phyloP scores from a whole-genome alignment of 2,113 vertebrate genomes.

The Ginglymostoma cirratum region DNA sequence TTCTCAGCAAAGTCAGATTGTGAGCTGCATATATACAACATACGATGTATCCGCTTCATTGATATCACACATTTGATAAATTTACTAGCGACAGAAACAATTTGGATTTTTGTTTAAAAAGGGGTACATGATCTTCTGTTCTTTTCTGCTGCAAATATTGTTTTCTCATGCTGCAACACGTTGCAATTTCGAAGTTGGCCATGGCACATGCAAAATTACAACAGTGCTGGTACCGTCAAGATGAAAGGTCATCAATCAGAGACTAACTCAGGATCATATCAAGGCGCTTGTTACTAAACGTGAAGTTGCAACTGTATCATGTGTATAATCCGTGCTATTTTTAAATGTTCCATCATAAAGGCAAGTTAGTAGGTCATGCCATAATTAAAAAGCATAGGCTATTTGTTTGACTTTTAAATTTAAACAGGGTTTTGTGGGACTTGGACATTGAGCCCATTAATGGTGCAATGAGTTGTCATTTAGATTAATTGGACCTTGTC shows the following conservation, averaged over 20 bases:
- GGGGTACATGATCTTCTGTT: not conserved
- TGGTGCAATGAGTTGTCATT: not conserved
- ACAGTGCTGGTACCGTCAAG: not conserved
- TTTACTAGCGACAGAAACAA: not conserved
- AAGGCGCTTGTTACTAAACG: not conserved
- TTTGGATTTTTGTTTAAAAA: not conserved
- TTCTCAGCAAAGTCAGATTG: not conserved
- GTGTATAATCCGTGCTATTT: not conserved
- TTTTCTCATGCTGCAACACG: not conserved
- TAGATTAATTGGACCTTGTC: not conserved
- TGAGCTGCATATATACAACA: not conserved
- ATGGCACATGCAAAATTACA: not conserved
- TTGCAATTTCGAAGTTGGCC: not conserved
- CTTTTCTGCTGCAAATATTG: not conserved
- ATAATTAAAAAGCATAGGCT: not conserved
- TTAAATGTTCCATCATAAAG: not conserved
- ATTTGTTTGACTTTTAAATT: not conserved
- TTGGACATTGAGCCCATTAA: not conserved
- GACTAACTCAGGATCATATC: not conserved
- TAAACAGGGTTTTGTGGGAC: not conserved
- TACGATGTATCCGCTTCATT: not conserved
- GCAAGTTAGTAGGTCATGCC: not conserved
- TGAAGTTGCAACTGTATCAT: not conserved
- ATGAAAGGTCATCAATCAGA: not conserved
- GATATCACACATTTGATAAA: not conserved